Base-by-base conservation (phyloP, 2,113 vertebrate species). In the Oxygymnocypris stewartii region DNA sequence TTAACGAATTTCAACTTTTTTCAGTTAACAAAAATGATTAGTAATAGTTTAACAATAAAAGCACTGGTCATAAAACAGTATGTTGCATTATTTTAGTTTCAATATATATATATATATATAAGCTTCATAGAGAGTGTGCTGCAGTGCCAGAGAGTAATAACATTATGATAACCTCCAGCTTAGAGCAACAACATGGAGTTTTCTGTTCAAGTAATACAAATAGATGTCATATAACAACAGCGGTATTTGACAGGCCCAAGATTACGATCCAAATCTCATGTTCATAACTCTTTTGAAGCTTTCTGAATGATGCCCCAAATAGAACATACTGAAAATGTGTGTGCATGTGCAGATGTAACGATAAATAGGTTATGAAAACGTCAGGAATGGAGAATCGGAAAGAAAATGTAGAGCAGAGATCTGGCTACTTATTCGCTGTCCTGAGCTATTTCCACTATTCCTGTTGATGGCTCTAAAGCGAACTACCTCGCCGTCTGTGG, bases 361-460 rank as follows among this genome's bases (percentile, higher is more conserved):
- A 44, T 81, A 81, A 65, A 81, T 81, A 28, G 79, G 59, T 65
- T 65, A 81, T 67, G 79, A 81, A 81, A 80, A 81, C 5, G n/a
- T 47, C 37, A 65, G 57, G 37, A 81, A 16, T 61, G 59, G 40
- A 25, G 59, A 44, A 59, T 51, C 18, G 2, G 31, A 59, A 65
- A 44, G 57, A 80, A 81, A 81, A 80, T 80, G 7, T 42, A 80
- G 57, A 80, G 57, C 59, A 28, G 79, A 44, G n/a, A 81, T 81
- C 61, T 81, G 59, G 40, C 59, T 44, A 65, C 59, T 44, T 42
- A 81, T 65, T 63, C 31, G 40, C 54, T 61, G 54, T 40, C 31
- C 31, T 61, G 37, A 61, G 57, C 20, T 59, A 61, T 80, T 76
- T 76, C 42, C 73, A 76, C 6, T 28, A 6, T 76, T 76, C 5